phyloP scores from a whole-genome alignment of 2,888 invertebrate genomes.

The Lasius fuliginosus region DNA sequence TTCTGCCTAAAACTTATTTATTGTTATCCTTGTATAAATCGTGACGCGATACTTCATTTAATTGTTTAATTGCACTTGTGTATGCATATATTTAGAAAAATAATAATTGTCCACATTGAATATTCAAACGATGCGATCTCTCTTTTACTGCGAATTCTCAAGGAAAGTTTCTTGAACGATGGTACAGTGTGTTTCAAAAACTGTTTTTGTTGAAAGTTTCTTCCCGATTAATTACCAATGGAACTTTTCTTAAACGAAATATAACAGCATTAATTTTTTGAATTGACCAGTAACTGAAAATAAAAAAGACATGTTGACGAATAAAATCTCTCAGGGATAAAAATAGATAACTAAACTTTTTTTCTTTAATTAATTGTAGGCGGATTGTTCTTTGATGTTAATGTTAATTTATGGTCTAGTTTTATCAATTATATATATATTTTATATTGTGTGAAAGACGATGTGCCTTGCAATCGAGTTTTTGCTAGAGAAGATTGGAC shows the following conservation, averaged over 20 bases:
- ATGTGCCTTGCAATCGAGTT: neutral
- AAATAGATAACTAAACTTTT: neutral
- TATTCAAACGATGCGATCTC: neutral
- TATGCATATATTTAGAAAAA: neutral
- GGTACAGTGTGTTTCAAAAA: neutral
- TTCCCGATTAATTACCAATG: neutral
- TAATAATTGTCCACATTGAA: neutral
- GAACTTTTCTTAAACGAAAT: neutral
- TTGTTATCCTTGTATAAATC: conserved; percentile 8
- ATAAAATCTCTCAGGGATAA: neutral
- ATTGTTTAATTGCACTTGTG: neutral
- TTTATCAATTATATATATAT: neutral
- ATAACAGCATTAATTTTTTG: neutral
- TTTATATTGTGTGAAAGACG: neutral
- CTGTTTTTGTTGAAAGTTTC: neutral
- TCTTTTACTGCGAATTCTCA: neutral
- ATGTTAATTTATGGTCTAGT: neutral
- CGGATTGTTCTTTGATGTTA: neutral
- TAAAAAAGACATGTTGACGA: neutral
- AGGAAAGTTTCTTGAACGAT: neutral
- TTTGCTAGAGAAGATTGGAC: neutral
- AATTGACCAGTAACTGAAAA: neutral
- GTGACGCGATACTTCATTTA: neutral
- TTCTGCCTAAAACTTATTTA: neutral
- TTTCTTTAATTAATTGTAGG: neutral